phyloP scores from a whole-genome alignment of 1,140 invertebrate genomes.

The Sarcophaga peregrina region DNA sequence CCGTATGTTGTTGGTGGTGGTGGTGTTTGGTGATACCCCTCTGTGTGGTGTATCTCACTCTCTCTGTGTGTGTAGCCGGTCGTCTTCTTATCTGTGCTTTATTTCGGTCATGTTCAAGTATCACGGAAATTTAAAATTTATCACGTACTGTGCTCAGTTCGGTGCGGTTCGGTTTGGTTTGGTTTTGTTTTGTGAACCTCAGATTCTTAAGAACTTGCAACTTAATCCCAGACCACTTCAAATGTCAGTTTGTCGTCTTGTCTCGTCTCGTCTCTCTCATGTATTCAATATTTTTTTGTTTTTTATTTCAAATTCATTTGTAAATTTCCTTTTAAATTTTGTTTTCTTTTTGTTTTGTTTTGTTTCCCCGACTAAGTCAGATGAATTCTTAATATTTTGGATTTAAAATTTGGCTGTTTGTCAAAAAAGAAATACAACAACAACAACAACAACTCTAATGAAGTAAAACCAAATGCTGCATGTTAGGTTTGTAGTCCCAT shows the following conservation, averaged over 20 bases:
- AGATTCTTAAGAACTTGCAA: slow-evolving; percentile 22
- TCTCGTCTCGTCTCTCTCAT: too few relatives aligned
- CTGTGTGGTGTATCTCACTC: neutral
- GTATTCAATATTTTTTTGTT: neutral
- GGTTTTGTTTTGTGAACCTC: neutral
- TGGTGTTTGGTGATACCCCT: neutral
- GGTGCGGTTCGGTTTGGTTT: too few relatives aligned
- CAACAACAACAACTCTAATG: too few relatives aligned
- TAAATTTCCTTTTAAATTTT: too few relatives aligned
- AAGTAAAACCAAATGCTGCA: too few relatives aligned
- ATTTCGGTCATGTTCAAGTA: slow-evolving; percentile 24
- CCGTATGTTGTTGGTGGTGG: too few relatives aligned
- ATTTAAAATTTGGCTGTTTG: neutral
- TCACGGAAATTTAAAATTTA: slow-evolving; percentile 10
- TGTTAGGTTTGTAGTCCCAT: too few relatives aligned
- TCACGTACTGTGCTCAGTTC: neutral
- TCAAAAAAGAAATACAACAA: neutral
- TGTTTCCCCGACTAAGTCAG: neutral
- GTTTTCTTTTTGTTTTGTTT: neutral
- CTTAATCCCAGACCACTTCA: slow-evolving; percentile 21
- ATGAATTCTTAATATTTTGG: neutral
- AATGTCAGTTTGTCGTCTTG: slow-evolving; percentile 15
- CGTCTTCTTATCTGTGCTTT: neutral
- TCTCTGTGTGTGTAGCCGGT: neutral
- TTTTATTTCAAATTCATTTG: too few relatives aligned